Conservation (phyloP, 2,113 vertebrate species). For the Syngnathus floridae region DNA sequence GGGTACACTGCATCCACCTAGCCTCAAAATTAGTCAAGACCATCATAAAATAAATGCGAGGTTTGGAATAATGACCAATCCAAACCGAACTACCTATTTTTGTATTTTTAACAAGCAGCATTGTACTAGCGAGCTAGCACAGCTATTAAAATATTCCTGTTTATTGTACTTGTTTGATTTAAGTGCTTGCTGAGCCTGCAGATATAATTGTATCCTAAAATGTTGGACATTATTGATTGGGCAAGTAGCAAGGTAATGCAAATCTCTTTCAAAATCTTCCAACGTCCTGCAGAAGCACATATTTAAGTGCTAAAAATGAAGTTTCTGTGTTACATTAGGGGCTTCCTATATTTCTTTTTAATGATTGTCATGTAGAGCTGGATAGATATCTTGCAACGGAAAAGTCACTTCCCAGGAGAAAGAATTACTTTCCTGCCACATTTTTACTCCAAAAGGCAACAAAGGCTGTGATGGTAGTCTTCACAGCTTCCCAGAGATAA, state of each 20-base stretch:
- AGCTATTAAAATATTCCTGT: not conserved
- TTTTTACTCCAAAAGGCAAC: not conserved
- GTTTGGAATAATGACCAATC: not conserved
- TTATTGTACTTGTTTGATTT: not conserved
- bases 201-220: no score
- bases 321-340: no score
- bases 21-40: not conserved
- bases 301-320: no score
- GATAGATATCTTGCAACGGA: not conserved
- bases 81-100: not conserved
- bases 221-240: no score
- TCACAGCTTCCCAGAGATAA: constrained; percentile 2
- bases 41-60: not conserved
- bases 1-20: not conserved
- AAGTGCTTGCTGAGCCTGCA: no score
- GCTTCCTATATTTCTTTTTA: no score
- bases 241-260: no score
- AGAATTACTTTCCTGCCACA: not conserved
- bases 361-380: not conserved
- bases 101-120: not conserved
- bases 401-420: not conserved
- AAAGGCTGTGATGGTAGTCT: constrained; percentile 1
- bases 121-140: not conserved
- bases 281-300: no score
- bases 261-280: no score